Evolutionary conservation across 2,888 invertebrate species (phyloP).

Genomic region (Metallyticus violacea): DNA sequence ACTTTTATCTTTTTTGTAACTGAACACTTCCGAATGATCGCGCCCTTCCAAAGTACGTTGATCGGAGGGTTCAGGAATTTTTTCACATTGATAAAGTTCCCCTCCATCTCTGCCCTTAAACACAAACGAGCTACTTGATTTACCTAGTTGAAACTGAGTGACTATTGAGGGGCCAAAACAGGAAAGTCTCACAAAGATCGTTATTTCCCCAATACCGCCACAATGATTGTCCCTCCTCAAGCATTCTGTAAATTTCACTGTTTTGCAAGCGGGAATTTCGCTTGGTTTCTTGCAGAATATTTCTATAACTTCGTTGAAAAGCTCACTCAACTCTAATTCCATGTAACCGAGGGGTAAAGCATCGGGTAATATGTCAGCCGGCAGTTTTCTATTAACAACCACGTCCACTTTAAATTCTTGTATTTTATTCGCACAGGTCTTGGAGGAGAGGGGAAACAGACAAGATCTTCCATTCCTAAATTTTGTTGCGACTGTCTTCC

Average conservation of each 20-base stretch:
- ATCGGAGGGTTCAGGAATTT: background rate
- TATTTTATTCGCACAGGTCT: background rate
- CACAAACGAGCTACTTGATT: background rate
- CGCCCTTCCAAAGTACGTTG: background rate
- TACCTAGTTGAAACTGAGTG: conserved; percentile 1
- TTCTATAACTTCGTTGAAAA: background rate
- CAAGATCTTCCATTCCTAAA: conserved; percentile 14
- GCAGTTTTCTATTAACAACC: background rate
- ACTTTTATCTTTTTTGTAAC: background rate
- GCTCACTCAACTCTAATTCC: background rate
- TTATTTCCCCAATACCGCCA: background rate
- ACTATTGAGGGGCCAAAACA: conserved; percentile 10
- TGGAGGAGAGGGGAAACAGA: background rate
- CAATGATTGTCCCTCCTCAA: background rate
- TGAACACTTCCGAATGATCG: background rate
- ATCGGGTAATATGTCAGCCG: background rate
- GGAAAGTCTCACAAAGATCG: conserved; percentile 2
- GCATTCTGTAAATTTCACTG: background rate
- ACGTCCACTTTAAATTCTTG: background rate
- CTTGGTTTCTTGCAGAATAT: background rate
- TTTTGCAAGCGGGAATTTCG: background rate
- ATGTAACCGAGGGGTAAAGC: background rate
- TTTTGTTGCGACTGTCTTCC: background rate
- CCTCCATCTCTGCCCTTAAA: background rate
- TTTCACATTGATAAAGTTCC: background rate